These are phyloP conservation scores for Eilema griseolum DNA, from an alignment of 2,888 invertebrate species.

Conservation along the genomic window DNA sequence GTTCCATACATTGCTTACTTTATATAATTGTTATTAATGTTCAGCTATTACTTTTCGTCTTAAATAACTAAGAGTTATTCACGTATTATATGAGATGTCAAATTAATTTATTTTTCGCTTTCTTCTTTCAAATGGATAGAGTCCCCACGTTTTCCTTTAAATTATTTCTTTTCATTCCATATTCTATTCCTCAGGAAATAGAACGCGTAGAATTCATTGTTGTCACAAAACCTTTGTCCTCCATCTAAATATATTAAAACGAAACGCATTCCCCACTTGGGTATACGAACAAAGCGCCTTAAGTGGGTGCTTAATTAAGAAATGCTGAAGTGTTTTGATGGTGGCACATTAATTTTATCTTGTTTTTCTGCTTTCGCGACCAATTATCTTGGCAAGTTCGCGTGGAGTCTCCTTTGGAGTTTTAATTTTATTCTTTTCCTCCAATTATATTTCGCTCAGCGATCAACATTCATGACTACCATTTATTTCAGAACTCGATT, in stretches of 20 bases:
- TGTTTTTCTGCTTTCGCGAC: constrained; percentile 77
- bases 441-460: constrained; percentile 67
- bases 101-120: constrained; percentile 1
- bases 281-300: constrained; percentile 65
- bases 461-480: constrained; percentile 58
- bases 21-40: background rate
- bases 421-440: constrained; percentile 70
- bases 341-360: constrained; percentile 79
- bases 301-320: constrained; percentile 77
- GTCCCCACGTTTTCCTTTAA: background rate
- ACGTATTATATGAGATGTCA: background rate
- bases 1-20: no score
- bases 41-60: background rate
- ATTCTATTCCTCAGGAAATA: constrained; percentile 17
- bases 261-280: constrained; percentile 48
- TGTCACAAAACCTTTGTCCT: constrained; percentile 33
- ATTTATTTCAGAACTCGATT: constrained; percentile 51
- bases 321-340: constrained; percentile 78
- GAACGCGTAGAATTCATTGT: constrained; percentile 22
- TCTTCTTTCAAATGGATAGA: background rate
- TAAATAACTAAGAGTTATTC: background rate
- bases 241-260: constrained; percentile 49
- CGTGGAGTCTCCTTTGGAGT: constrained; percentile 63
- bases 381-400: constrained; percentile 72
- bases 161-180: constrained; percentile 10